Base-by-base conservation (phyloP, 2,888 invertebrate species). In the Acanthosepion lycidas region DNA sequence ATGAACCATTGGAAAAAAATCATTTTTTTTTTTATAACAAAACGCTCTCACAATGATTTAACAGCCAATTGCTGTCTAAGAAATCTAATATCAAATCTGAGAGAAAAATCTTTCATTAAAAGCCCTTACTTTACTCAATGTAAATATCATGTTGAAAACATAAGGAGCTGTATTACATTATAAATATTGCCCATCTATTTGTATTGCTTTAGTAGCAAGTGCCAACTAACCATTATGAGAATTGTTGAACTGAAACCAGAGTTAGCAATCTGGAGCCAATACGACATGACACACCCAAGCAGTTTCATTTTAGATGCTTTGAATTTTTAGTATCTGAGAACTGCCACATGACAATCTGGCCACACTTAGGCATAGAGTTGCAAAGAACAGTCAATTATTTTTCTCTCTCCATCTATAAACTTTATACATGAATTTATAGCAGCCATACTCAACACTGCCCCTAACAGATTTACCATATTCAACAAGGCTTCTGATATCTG, bases 291-390 rank as follows among this genome's bases (percentile, higher is more conserved):
- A 78, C 78, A 78, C n/a, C 78, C 78, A 78, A 78, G n/a, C 33
- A 15, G n/a, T 78, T 78, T 33, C n/a, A 78, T n/a, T 78, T 78
- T 78, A 78, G 78, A 78, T n/a, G 78, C n/a, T 78, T 33, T 78
- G n/a, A 78, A 78, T 78, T 78, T 78, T 33, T 78, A 78, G 78
- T 23, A 78, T 78, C 78, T 78, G 78, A 78, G n/a, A 78, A n/a
- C n/a, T 78, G n/a, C 78, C 78, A 78, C 78, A 78, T 78, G 78
- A 78, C n/a, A 78, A 78, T 78, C 78, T 33, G 78, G 59, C n/a
- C 78, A 78, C n/a, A 78, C 78, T 78, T 78, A 78, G 64, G 23
- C 26, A 64, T 78, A 78, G n/a, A 78, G n/a, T 78, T n/a, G n/a
- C n/a, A 78, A 78, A 78, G 12, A 78, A 78, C 78, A 78, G n/a